Evolutionary conservation across 2,888 invertebrate genomes (phyloP).

Genomic region (Clistopyga incitator): DNA sequence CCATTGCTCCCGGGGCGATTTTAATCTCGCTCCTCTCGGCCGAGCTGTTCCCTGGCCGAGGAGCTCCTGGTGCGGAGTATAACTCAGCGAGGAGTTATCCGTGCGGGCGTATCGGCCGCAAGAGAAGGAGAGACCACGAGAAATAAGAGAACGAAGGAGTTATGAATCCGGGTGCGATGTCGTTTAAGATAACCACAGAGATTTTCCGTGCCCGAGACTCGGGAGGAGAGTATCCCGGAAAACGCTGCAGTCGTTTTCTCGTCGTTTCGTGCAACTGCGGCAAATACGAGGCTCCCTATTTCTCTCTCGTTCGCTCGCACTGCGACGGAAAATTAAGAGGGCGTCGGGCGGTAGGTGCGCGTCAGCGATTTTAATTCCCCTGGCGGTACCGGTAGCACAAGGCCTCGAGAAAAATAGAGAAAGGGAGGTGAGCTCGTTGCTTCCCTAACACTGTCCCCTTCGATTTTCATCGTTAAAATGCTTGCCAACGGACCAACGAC

Average conservation of each 20-base stretch:
- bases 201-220: not conserved
- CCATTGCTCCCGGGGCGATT: slow-evolving; percentile 77
- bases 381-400: slow-evolving; percentile 10
- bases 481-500: slow-evolving; percentile 27
- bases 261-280: slow-evolving; percentile 13
- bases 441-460: slow-evolving; percentile 16
- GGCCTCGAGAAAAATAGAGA: slow-evolving; percentile 28
- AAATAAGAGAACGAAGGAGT: slow-evolving; percentile 44
- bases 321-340: slow-evolving; percentile 44
- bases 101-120: not conserved
- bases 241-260: slow-evolving; percentile 43
- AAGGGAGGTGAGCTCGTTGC: slow-evolving; percentile 22
- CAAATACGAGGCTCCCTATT: slow-evolving; percentile 10
- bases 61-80: slow-evolving; percentile 39
- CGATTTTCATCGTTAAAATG: slow-evolving; percentile 68
- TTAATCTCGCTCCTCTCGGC: slow-evolving; percentile 74
- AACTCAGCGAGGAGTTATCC: slow-evolving; percentile 38
- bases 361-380: slow-evolving; percentile 61
- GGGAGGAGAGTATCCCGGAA: slow-evolving; percentile 3
- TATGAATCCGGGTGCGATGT: slow-evolving; percentile 48
- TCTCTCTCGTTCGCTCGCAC: not conserved
- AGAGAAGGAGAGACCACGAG: not conserved
- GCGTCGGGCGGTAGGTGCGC: slow-evolving; percentile 30
- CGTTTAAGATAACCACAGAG: slow-evolving; percentile 42
- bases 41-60: slow-evolving; percentile 50